Percentiles rank a stretch among this genome's conserved stretches.
Conservation (phyloP, 2,797 vertebrate genomes). For the Hirundo rustica region DNA sequence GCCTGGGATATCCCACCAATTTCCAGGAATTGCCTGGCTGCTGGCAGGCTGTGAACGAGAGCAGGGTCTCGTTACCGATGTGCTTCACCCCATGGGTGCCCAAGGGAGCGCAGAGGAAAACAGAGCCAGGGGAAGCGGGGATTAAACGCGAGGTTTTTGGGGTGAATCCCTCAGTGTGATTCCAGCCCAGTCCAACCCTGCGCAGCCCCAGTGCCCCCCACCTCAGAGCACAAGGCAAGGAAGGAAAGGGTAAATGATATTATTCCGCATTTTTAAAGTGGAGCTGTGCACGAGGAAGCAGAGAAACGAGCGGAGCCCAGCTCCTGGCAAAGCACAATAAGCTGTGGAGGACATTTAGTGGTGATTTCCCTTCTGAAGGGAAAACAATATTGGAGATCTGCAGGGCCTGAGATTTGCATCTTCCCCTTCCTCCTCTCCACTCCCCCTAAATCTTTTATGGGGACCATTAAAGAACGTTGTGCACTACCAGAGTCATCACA, state of each 20-base stretch:
- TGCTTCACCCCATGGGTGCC: fast-evolving
- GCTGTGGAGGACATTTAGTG: not conserved
- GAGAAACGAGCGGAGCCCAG: not conserved
- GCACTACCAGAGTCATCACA: not conserved
- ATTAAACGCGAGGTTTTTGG: fast-evolving
- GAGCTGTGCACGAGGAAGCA: not conserved
- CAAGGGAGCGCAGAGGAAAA: not conserved
- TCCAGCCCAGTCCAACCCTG: not conserved
- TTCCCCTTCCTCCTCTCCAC: not conserved
- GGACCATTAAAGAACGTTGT: not conserved
- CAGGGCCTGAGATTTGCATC: not conserved
- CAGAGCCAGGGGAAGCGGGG: not conserved
- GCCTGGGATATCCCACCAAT: not conserved
- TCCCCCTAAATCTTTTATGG: not conserved
- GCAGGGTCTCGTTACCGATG: fast-evolving
- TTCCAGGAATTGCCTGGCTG: not conserved
- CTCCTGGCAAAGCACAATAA: not conserved
- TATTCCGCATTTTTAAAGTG: not conserved
- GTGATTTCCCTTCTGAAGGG: not conserved
- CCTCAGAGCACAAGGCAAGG: not conserved
- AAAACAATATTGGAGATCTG: not conserved
- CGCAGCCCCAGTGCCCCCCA: fast-evolving
- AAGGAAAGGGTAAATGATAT: not conserved
- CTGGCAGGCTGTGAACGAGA: not conserved
- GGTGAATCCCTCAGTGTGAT: fast-evolving